Evolutionary conservation across 1,140 invertebrate genomes (phyloP).

Genomic region (Aleiodes sp.): DNA sequence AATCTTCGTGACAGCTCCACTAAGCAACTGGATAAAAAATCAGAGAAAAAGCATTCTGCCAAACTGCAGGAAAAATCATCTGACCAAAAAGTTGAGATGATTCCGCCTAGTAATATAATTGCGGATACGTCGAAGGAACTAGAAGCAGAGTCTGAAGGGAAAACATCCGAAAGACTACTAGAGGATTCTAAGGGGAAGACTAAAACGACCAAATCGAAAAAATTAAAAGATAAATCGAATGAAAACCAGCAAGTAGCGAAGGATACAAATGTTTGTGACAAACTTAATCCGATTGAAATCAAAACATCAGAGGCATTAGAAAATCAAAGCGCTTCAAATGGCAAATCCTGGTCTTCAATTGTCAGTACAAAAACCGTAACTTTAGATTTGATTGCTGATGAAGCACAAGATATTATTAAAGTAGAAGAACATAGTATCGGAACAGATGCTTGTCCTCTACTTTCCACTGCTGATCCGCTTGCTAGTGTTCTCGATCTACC

Average conservation of each 20-base stretch:
- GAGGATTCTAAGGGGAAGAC: conserved; percentile 14
- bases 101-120: not conserved
- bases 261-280: conserved; percentile 22
- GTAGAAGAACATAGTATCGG: not conserved
- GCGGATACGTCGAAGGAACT: conserved; percentile 20
- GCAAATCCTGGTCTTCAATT: conserved; percentile 46
- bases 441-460: not conserved
- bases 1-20: too few relatives aligned
- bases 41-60: not conserved
- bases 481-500: not conserved
- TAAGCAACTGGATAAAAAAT: too few relatives aligned
- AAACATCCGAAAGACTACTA: not conserved
- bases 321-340: conserved; percentile 29
- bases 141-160: conserved; percentile 12
- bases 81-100: not conserved
- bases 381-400: not conserved
- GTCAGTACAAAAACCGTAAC: conserved; percentile 35
- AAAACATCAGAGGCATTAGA: conserved; percentile 14
- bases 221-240: too few relatives aligned
- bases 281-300: conserved; percentile 11
- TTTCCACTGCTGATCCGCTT: not conserved
- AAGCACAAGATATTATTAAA: not conserved
- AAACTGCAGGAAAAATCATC: too few relatives aligned
- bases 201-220: conserved; percentile 38
- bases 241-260: conserved; percentile 30